These are phyloP conservation scores for Drosophila nikananu DNA, from an alignment of 1,140 invertebrate species.

Conservation along the genomic window DNA sequence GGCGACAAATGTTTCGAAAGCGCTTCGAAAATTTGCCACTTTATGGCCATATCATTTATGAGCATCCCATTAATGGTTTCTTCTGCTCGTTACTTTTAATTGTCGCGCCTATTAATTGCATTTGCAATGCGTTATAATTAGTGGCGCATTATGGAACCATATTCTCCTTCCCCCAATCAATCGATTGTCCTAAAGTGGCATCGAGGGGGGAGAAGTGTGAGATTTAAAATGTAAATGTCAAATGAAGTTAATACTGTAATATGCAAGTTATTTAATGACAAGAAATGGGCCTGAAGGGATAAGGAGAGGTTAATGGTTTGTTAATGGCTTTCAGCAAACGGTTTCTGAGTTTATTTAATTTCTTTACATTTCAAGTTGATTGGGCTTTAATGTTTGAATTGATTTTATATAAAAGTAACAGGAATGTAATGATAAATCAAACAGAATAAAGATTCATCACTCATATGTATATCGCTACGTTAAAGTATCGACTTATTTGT, in stretches of 20 bases:
- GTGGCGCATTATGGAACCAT: conserved; percentile 51
- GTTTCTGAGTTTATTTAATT: background rate
- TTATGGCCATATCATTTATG: conserved; percentile 21
- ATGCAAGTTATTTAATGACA: conserved; percentile 1
- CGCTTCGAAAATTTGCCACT: conserved; percentile 10
- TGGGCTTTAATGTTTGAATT: too few relatives aligned
- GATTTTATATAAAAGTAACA: too few relatives aligned
- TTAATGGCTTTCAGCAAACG: background rate
- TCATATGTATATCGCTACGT: too few relatives aligned
- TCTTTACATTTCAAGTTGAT: background rate
- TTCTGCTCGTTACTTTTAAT: conserved; percentile 66
- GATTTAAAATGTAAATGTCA: conserved; percentile 39
- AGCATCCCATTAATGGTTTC: conserved; percentile 41
- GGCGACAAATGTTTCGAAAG: conserved; percentile 40
- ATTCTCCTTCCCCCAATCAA: conserved; percentile 12
- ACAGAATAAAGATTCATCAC: too few relatives aligned
- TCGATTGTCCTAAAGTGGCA: conserved; percentile 14
- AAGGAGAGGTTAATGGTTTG: background rate
- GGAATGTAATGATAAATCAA: too few relatives aligned
- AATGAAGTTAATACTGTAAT: conserved; percentile 1
- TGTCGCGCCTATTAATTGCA: conserved; percentile 72
- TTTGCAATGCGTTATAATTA: conserved; percentile 77
- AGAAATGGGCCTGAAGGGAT: background rate
- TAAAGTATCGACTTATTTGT: too few relatives aligned
- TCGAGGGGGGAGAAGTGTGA: background rate